A percentile compares a stretch with the other conserved stretches of the same genome.
These are phyloP conservation scores for Drosophila multiciliata DNA, from an alignment of 2,888 invertebrate genomes.

Conservation along the genomic window DNA sequence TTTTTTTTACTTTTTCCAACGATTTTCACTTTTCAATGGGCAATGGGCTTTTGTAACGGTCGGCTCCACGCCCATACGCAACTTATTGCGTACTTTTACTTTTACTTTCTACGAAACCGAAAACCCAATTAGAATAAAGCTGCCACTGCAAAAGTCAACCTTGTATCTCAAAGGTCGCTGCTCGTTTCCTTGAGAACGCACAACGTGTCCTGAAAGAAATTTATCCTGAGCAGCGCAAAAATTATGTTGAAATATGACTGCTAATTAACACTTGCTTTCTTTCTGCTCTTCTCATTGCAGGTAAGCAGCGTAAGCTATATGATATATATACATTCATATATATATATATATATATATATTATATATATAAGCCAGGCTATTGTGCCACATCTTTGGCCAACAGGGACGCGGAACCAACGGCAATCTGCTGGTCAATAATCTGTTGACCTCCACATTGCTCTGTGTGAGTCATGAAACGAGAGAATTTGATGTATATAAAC, in stretches of 20 bases:
- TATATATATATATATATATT: not conserved
- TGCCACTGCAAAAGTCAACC: not conserved
- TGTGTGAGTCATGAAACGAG: slow-evolving; percentile 35
- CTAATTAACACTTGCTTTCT: slow-evolving; percentile 15
- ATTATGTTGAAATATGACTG: slow-evolving; percentile 3
- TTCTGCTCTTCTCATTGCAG: slow-evolving; percentile 34
- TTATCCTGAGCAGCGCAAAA: not conserved
- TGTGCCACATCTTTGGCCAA: slow-evolving; percentile 13
- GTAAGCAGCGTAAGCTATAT: slow-evolving; percentile 24
- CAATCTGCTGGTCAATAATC: slow-evolving; percentile 34
- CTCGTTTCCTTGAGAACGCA: not conserved
- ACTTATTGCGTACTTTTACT: slow-evolving; percentile 29
- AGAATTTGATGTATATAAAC: slow-evolving; percentile 26
- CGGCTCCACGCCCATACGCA: slow-evolving; percentile 53
- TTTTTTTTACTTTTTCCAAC: slow-evolving; percentile 29
- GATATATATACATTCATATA: not conserved
- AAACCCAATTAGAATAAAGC: slow-evolving; percentile 28
- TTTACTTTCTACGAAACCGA: slow-evolving; percentile 31
- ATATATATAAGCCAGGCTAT: slow-evolving; percentile 7
- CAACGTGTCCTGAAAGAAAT: not conserved
- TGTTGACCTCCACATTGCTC: not conserved
- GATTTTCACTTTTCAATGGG: slow-evolving; percentile 43
- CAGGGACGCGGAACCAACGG: slow-evolving; percentile 5
- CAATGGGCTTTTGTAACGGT: slow-evolving; percentile 3
- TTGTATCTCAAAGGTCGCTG: not conserved